A percentile compares a stretch with the other conserved stretches of the same genome.
phyloP scores from a whole-genome alignment of 2,888 invertebrate species.

The Mycogona germanica region DNA sequence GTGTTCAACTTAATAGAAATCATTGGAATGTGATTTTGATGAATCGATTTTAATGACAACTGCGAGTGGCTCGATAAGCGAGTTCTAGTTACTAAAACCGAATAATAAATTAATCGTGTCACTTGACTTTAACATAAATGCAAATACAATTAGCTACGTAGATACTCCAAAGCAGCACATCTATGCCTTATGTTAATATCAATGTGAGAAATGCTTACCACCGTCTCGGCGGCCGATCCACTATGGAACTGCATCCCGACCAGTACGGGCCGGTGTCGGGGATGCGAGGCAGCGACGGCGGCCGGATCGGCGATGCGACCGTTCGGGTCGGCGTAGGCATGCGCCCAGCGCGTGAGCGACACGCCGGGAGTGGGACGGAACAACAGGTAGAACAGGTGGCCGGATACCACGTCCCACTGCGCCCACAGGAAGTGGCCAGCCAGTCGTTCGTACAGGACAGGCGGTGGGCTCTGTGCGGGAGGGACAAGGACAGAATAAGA shows the following conservation, averaged over 20 bases:
- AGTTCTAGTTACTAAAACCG: not conserved
- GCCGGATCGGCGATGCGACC: too few species aligned
- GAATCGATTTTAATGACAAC: not conserved
- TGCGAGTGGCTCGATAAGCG: not conserved
- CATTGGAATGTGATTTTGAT: not conserved
- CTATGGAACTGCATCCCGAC: slow-evolving; percentile 8
- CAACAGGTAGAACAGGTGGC: slow-evolving; percentile 4
- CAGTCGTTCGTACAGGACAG: slow-evolving; percentile 3
- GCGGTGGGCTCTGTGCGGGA: not conserved
- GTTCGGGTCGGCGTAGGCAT: too few species aligned
- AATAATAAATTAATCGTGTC: too few species aligned
- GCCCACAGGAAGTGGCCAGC: slow-evolving; percentile 9
- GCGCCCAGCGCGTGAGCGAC: too few species aligned
- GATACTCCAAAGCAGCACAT: too few species aligned
- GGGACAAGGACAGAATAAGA: not conserved
- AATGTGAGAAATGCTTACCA: not conserved
- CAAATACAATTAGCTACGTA: too few species aligned
- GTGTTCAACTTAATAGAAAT: slow-evolving; percentile 2
- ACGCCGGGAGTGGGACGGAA: too few species aligned
- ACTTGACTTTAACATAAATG: too few species aligned
- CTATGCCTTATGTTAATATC: not conserved
- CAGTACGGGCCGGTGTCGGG: too few species aligned
- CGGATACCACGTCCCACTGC: not conserved
- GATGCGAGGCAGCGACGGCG: too few species aligned
- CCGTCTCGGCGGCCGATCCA: slow-evolving; percentile 4